These are phyloP conservation scores for Pelmatolapia mariae DNA, from an alignment of 2,113 vertebrate species.

Conservation along the genomic window DNA sequence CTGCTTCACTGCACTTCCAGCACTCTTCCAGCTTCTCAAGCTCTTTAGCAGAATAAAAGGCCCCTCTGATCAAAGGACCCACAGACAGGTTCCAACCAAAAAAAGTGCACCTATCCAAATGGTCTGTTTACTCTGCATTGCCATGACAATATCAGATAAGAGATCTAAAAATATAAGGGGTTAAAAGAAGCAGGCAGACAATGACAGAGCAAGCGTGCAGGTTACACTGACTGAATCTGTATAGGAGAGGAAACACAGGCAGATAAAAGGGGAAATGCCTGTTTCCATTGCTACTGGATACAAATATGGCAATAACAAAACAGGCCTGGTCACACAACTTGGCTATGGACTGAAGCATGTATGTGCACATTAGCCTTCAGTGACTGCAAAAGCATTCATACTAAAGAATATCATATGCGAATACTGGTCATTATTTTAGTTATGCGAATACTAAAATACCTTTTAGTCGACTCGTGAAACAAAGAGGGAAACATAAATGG, in stretches of 20 bases:
- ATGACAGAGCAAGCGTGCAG: constrained; percentile 52
- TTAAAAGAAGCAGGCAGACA: constrained; percentile 28
- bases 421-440: no score
- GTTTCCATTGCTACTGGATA: constrained; percentile 53
- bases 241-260: constrained; percentile 25
- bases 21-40: constrained; percentile 29
- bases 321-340: neutral
- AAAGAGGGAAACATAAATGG: neutral
- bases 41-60: constrained; percentile 58
- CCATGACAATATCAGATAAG: constrained; percentile 70
- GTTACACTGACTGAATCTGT: constrained; percentile 50
- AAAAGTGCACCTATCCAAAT: constrained; percentile 31
- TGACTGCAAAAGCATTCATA: neutral
- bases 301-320: constrained; percentile 43
- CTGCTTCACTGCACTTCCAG: neutral
- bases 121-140: constrained; percentile 63
- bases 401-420: neutral
- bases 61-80: constrained; percentile 59
- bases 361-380: neutral
- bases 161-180: constrained; percentile 60
- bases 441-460: no score
- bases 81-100: constrained; percentile 32
- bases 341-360: neutral
- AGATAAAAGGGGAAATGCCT: constrained; percentile 50
- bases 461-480: neutral